Percentiles rank a stretch among this genome's conserved stretches.
phyloP scores from a whole-genome alignment of 2,888 invertebrate species.

The Chrysolina haemoptera region DNA sequence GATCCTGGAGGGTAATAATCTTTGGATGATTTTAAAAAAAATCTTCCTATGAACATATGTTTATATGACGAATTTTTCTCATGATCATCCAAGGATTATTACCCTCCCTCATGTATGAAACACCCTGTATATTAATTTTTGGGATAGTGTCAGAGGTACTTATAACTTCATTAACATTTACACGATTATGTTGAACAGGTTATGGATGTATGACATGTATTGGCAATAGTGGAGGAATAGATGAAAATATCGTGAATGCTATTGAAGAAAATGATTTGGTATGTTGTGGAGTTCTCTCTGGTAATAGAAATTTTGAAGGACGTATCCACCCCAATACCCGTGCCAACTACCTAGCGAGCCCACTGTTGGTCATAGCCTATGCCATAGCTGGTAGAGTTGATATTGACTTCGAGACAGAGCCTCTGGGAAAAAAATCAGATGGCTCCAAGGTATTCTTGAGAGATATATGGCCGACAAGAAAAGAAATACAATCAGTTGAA shows the following conservation, averaged over 20 bases:
- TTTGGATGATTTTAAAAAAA: too few relatives aligned
- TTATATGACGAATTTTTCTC: too few relatives aligned
- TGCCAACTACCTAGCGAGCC: conserved; percentile 98
- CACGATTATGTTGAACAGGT: conserved; percentile 70
- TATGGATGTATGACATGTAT: conserved; percentile 99
- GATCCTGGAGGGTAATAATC: too few relatives aligned
- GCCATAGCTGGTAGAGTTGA: conserved; percentile 96
- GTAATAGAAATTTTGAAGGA: conserved; percentile 98
- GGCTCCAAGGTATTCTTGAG: conserved; percentile 86
- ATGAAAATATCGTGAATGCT: conserved; percentile 91
- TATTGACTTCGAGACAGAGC: conserved; percentile 94
- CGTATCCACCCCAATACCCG: conserved; percentile 97
- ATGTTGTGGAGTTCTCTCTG: conserved; percentile 96
- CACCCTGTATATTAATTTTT: too few relatives aligned
- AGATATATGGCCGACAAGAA: conserved; percentile 96
- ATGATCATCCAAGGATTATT: too few relatives aligned
- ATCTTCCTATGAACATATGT: too few relatives aligned
- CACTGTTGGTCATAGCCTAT: conserved; percentile 96
- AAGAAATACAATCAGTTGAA: conserved; percentile 92
- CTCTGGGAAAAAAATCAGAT: conserved; percentile 77
- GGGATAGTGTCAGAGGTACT: too few relatives aligned
- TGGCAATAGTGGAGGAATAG: conserved; percentile 96
- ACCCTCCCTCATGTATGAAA: too few relatives aligned
- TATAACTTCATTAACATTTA: too few relatives aligned
- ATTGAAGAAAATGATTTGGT: conserved; percentile 95